phyloP scores from a whole-genome alignment of 1,140 invertebrate species.

The Drosophila guanche region DNA sequence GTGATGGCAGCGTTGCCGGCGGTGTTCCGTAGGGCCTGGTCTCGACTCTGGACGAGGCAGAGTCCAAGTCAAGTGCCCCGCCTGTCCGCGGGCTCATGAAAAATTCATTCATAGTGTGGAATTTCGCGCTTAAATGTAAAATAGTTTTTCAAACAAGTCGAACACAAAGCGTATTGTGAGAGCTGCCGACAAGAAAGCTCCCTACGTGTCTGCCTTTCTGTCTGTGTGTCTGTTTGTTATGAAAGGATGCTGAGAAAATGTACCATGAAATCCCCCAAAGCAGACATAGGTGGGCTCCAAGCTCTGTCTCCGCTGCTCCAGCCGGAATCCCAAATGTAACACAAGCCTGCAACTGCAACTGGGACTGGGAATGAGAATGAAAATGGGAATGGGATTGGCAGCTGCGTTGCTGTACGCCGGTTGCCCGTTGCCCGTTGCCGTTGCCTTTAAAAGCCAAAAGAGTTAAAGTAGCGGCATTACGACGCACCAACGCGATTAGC shows the following conservation, averaged over 20 bases:
- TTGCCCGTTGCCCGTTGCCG: background rate
- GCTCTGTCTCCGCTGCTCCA: no score
- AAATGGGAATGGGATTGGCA: conserved; percentile 41
- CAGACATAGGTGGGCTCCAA: conserved; percentile 27
- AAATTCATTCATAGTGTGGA: conserved; percentile 83
- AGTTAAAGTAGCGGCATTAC: conserved; percentile 82
- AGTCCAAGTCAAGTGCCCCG: conserved; percentile 33
- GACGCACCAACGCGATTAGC: conserved; percentile 74
- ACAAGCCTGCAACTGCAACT: conserved; percentile 9
- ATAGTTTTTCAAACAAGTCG: conserved; percentile 82
- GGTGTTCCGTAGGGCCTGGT: conserved; percentile 10
- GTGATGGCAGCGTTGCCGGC: background rate
- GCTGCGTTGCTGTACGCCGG: conserved; percentile 49
- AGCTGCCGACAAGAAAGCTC: conserved; percentile 61
- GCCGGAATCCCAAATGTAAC: conserved; percentile 46
- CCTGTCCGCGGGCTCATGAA: conserved; percentile 66
- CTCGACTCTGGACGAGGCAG: conserved; percentile 1
- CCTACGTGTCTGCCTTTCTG: conserved; percentile 3
- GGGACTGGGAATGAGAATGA: no score
- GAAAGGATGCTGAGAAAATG: conserved; percentile 75
- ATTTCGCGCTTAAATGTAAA: conserved; percentile 83
- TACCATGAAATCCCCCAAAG: conserved; percentile 52
- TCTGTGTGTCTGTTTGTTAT: conserved; percentile 41
- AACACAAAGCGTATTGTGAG: conserved; percentile 77
- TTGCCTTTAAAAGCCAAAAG: conserved; percentile 72